Base-by-base conservation (phyloP, 2,113 vertebrate genomes). In the Dipodomys stephensi region DNA sequence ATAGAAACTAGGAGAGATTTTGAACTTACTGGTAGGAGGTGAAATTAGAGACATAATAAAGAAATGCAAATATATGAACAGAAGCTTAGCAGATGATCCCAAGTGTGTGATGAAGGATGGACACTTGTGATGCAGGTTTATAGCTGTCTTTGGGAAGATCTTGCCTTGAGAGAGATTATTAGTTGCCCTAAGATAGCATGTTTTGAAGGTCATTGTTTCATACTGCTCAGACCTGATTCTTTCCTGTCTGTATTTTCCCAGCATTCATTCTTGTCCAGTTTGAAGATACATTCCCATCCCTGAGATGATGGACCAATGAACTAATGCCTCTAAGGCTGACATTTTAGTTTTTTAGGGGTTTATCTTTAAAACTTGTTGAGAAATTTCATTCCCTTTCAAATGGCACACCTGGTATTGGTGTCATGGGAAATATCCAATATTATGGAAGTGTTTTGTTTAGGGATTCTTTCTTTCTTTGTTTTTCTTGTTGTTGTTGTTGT, bases 171-270 rank as follows among this genome's bases (percentile, higher is more conserved):
- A 77, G 35, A n/a, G 9, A 23, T 62, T 76, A 9, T 85, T 77
- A 65, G 6, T 87, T 73, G 44, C 39, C 19, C 19, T 74, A 49
- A 49, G 49, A 49, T 49, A 49, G n/a, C 2, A 2, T 79, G 32
- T 71, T 87, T 86, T 72, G 28, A 87, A 80, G 72, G 44, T 89
- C 76, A 60, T 46, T 19, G 15, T 83, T 93, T 92, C 71, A 77
- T 67, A 76, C 68, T 57, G 11, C 60, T 92, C 49, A 57, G 25
- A 73, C 71, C 44, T 72, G 35, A 53, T 81, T 83, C 35, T 85
- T 87, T 82, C 7, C 49, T 90, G 8, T 4, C 4, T 73, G 81
- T 13, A 32, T 67, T 79, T 88, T 86, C 30, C 57, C 11, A 72
- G 28, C 62, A 83, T 80, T 81, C 74, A 28, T 76, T 67, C 27